phyloP scores from a whole-genome alignment of 2,888 invertebrate species.

The Cosmopolites sordidus region DNA sequence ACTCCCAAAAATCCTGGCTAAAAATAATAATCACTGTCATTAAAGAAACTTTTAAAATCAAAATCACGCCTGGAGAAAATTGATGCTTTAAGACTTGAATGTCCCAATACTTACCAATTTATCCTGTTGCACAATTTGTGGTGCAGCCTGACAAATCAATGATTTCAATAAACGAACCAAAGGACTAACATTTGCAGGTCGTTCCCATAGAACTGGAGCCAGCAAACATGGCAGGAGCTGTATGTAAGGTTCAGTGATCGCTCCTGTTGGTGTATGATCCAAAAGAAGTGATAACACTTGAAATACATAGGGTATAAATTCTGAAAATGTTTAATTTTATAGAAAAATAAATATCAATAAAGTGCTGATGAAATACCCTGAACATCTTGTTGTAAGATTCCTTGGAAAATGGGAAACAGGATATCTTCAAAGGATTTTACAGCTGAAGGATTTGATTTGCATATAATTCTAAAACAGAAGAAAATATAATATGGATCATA shows the following conservation, averaged over 20 bases:
- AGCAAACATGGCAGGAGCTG: constrained; percentile 86
- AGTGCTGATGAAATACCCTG: constrained; percentile 57
- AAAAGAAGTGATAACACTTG: constrained; percentile 91
- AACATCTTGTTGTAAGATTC: constrained; percentile 89
- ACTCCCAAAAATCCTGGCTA: constrained; percentile 83
- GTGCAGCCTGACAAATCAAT: constrained; percentile 69
- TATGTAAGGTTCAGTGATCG: constrained; percentile 79
- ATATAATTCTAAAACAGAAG: constrained; percentile 64
- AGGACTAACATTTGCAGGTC: constrained; percentile 89
- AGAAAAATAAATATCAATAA: constrained; percentile 20
- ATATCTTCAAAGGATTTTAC: constrained; percentile 87
- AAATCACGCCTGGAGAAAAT: no score
- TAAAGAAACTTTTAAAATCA: no score
- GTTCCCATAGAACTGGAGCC: constrained; percentile 88
- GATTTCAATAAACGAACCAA: constrained; percentile 88
- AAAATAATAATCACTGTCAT: constrained; percentile 16
- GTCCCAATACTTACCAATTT: constrained; percentile 59
- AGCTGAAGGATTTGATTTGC: constrained; percentile 72
- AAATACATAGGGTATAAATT: constrained; percentile 98
- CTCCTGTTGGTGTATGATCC: constrained; percentile 58
- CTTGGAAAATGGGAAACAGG: constrained; percentile 92
- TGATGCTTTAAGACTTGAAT: no score
- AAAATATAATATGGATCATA: no score
- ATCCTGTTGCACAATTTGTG: constrained; percentile 63
- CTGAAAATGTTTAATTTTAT: no score